Conservation (phyloP, 2,113 vertebrate genomes). For the Grallaria varia region DNA sequence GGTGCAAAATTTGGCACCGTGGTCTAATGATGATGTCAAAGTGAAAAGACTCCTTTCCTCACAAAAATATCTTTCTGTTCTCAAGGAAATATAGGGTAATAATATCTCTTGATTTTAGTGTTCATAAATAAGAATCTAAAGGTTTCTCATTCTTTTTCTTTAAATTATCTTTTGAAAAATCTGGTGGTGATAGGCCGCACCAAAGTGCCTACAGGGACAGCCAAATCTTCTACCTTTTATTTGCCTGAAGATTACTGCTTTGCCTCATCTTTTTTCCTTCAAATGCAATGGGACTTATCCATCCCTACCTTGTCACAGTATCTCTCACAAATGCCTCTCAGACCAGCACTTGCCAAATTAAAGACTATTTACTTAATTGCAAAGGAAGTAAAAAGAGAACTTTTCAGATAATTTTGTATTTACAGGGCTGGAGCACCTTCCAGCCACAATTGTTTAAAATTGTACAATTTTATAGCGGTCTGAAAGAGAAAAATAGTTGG, state of each 20-base stretch:
- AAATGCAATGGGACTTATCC: neutral
- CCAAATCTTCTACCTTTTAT: neutral
- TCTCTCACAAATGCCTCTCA: neutral
- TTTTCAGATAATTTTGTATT: constrained; percentile 1
- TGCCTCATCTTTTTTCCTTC: constrained; percentile 8
- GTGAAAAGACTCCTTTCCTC: neutral
- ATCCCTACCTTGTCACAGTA: neutral
- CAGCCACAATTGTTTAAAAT: neutral
- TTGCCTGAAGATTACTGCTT: neutral
- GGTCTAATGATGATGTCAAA: neutral
- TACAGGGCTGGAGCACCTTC: constrained; percentile 2
- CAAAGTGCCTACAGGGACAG: constrained; percentile 1
- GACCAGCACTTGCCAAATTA: neutral
- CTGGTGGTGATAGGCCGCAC: neutral
- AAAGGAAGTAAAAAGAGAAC: neutral
- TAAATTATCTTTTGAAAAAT: neutral
- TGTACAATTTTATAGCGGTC: neutral
- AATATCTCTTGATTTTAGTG: neutral
- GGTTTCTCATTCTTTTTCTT: neutral
- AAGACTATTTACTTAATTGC: constrained; percentile 13
- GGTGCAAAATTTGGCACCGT: neutral
- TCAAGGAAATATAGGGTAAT: neutral
- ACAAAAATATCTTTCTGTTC: neutral
- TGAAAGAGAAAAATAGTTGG: neutral
- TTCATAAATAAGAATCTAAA: neutral